phyloP scores from a whole-genome alignment of 64 coral and sea anemone genomes.

The Pocillopora verrucosa region DNA sequence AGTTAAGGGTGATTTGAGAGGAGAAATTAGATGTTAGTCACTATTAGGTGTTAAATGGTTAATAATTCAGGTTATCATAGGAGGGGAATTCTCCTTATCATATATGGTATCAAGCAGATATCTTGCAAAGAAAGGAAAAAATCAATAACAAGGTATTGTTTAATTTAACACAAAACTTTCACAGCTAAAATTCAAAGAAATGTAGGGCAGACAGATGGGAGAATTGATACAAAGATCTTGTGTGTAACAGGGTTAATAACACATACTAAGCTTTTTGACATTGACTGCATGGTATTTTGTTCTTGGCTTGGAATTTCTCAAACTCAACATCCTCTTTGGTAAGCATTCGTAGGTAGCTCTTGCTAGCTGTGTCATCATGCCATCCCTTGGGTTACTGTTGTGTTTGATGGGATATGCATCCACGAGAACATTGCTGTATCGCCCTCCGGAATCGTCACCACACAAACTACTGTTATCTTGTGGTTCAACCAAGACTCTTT shows the following conservation, averaged over 20 bases:
- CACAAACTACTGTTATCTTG: slow-evolving; percentile 9
- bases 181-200: too few species aligned
- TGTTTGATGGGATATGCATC: slow-evolving; percentile 34
- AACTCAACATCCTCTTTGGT: slow-evolving; percentile 32
- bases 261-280: slow-evolving; percentile 24
- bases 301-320: neutral
- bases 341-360: slow-evolving; percentile 5
- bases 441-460: neutral
- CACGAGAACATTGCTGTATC: neutral
- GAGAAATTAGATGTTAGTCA: too few species aligned
- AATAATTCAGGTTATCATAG: too few species aligned
- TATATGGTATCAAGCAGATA: too few species aligned
- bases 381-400: neutral
- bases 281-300: slow-evolving; percentile 18
- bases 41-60: too few species aligned
- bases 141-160: too few species aligned
- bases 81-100: too few species aligned
- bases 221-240: neutral
- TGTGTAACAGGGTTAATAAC: neutral
- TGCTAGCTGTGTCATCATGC: slow-evolving; percentile 26
- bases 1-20: too few species aligned
- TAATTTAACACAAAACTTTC: too few species aligned
- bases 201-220: too few species aligned
- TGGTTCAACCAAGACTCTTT: neutral
- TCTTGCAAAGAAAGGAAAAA: too few species aligned